Evolutionary conservation across 2,113 vertebrate genomes (phyloP).

Genomic region (Periophthalmus modestus): DNA sequence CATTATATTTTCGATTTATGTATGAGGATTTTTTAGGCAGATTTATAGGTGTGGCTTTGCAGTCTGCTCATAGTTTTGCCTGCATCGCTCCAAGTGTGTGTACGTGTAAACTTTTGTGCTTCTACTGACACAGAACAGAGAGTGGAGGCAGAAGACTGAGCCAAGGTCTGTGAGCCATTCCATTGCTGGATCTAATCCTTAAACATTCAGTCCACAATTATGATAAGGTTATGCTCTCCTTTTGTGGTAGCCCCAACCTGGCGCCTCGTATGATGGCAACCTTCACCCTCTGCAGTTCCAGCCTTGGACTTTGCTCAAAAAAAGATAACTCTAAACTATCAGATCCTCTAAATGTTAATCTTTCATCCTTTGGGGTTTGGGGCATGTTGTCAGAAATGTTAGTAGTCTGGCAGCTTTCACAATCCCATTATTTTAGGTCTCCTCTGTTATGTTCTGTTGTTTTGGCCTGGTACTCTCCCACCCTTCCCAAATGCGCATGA

Average conservation of each 20-base stretch:
- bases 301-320: slow-evolving; percentile 12
- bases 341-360: slow-evolving; percentile 32
- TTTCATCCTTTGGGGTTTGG: slow-evolving; percentile 18
- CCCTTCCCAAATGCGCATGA: slow-evolving; percentile 17
- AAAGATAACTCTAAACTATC: slow-evolving; percentile 12
- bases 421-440: slow-evolving; percentile 20
- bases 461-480: slow-evolving; percentile 10
- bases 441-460: neutral
- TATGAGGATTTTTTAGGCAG: slow-evolving; percentile 25
- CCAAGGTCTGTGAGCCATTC: slow-evolving; percentile 59
- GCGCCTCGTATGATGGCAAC: slow-evolving; percentile 43
- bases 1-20: slow-evolving; percentile 26
- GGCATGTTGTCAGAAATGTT: slow-evolving; percentile 18
- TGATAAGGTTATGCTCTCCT: slow-evolving; percentile 47
- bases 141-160: slow-evolving; percentile 29
- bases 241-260: slow-evolving; percentile 44
- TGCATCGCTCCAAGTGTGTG: slow-evolving; percentile 38
- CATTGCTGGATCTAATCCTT: slow-evolving; percentile 47
- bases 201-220: slow-evolving; percentile 42
- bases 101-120: slow-evolving; percentile 19
- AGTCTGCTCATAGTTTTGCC: slow-evolving; percentile 37
- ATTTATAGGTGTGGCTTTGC: slow-evolving; percentile 50
- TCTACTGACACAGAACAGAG: slow-evolving; percentile 40
- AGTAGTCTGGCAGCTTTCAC: slow-evolving; percentile 12
- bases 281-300: slow-evolving; percentile 35